Evolutionary conservation across 2,797 vertebrate species (phyloP).

Genomic region (Falco concolor): DNA sequence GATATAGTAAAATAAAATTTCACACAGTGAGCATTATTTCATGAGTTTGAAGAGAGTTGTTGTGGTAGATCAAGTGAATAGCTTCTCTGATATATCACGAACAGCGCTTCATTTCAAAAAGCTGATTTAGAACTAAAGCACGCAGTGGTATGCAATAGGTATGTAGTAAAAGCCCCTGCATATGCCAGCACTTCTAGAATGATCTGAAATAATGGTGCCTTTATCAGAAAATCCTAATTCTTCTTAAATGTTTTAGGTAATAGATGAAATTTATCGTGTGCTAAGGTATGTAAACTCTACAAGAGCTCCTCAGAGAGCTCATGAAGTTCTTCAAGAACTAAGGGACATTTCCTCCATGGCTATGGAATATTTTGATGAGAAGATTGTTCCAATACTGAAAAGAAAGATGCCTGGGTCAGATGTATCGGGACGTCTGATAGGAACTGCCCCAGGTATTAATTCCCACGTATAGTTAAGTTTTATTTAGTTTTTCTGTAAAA

Average conservation of each 20-base stretch:
- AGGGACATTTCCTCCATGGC: conserved; percentile 99
- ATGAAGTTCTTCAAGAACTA: conserved; percentile 96
- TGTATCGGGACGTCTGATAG: conserved; percentile 93
- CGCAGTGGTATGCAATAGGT: background rate
- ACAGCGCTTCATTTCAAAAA: background rate
- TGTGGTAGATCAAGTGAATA: background rate
- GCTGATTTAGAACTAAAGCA: background rate
- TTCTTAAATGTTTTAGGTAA: conserved; percentile 84
- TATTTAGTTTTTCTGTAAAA: conserved; percentile 16
- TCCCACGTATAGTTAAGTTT: background rate
- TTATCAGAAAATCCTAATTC: conserved; percentile 42
- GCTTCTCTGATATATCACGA: background rate
- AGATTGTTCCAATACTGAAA: conserved; percentile 97
- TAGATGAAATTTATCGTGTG: conserved; percentile 98
- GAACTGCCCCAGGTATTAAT: conserved; percentile 88
- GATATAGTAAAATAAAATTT: background rate
- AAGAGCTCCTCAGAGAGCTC: conserved; percentile 93
- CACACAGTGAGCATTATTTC: background rate
- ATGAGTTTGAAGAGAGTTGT: background rate
- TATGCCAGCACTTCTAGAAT: background rate
- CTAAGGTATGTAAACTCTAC: conserved; percentile 97
- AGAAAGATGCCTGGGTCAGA: conserved; percentile 95
- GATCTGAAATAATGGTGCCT: conserved; percentile 36
- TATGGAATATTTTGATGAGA: conserved; percentile 99
- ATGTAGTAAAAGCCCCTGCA: background rate